Conservation (phyloP, 2,113 vertebrate species). For the Cololabis saira region DNA sequence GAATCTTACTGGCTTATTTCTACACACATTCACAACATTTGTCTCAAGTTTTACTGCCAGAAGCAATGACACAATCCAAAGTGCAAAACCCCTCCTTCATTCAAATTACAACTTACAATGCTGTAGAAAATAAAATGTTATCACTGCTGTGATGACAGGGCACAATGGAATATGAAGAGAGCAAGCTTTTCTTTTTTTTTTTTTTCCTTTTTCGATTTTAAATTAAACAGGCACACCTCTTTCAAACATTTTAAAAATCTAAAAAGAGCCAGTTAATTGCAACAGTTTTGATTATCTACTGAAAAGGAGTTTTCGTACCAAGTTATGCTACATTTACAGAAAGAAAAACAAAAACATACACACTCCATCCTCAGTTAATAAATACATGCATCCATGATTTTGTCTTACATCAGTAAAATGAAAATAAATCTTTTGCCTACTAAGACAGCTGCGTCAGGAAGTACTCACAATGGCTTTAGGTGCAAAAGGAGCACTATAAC, state of each 20-base stretch:
- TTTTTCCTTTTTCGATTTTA: conserved; percentile 24
- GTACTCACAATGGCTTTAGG: conserved; percentile 33
- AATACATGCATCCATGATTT: conserved; percentile 77
- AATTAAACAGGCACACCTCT: conserved; percentile 34
- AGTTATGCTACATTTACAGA: conserved; percentile 46
- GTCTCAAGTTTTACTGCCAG: conserved; percentile 36
- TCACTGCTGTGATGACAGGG: conserved; percentile 2
- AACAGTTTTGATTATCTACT: conserved; percentile 27
- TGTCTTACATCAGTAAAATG: conserved; percentile 53
- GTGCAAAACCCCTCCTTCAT: conserved; percentile 56
- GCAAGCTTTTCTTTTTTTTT: conserved; percentile 5
- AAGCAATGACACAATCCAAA: conserved; percentile 55
- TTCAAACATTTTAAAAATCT: conserved; percentile 43
- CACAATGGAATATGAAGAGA: conserved; percentile 31
- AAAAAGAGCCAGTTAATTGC: conserved; percentile 31
- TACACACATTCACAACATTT: conserved; percentile 56
- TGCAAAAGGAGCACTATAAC: conserved; percentile 23
- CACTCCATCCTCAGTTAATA: conserved; percentile 79
- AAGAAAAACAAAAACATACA: conserved; percentile 39
- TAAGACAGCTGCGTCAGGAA: conserved; percentile 36
- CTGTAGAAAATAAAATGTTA: conserved; percentile 35
- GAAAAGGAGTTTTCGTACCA: conserved; percentile 39
- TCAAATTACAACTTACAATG: conserved; percentile 20
- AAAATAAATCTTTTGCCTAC: conserved; percentile 35
- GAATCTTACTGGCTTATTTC: conserved; percentile 49